These are phyloP conservation scores for Pycnomerus fuliginosus DNA, from an alignment of 2,888 invertebrate genomes.

Conservation along the genomic window DNA sequence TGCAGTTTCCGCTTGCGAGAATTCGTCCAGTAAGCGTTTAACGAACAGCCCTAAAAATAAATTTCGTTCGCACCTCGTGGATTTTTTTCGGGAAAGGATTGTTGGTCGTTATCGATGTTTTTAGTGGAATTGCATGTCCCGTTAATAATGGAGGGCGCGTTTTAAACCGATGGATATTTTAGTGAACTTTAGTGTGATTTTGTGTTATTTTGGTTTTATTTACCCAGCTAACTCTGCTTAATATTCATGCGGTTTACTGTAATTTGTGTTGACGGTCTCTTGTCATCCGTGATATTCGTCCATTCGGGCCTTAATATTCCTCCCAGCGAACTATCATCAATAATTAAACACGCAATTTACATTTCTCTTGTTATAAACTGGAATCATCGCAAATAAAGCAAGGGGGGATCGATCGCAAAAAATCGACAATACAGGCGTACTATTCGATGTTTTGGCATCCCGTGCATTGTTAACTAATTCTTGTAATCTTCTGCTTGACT, in stretches of 20 bases:
- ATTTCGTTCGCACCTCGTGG: background rate
- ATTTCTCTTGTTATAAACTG: constrained; percentile 10
- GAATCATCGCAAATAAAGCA: too few species aligned
- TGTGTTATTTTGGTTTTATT: constrained; percentile 45
- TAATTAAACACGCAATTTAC: constrained; percentile 13
- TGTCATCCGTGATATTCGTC: constrained; percentile 23
- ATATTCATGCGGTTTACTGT: constrained; percentile 34
- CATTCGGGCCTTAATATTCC: constrained; percentile 11
- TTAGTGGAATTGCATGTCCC: constrained; percentile 53
- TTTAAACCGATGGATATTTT: constrained; percentile 47
- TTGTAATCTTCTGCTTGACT: constrained; percentile 16
- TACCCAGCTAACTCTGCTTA: constrained; percentile 27
- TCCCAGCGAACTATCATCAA: background rate
- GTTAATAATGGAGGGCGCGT: constrained; percentile 48
- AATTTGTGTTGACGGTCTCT: constrained; percentile 24
- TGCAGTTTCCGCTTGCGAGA: constrained; percentile 5
- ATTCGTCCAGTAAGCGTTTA: constrained; percentile 2
- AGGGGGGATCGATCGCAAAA: too few species aligned
- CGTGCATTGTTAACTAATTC: too few species aligned
- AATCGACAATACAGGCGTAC: too few species aligned
- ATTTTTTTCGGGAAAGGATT: constrained; percentile 39
- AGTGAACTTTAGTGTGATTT: constrained; percentile 49
- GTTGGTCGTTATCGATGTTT: constrained; percentile 52
- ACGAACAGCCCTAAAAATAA: background rate
- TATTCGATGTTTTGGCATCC: too few species aligned